A percentile compares a stretch with the other conserved stretches of the same genome.
phyloP scores from a whole-genome alignment of 1,140 invertebrate species.

The Pollicipes pollicipes region DNA sequence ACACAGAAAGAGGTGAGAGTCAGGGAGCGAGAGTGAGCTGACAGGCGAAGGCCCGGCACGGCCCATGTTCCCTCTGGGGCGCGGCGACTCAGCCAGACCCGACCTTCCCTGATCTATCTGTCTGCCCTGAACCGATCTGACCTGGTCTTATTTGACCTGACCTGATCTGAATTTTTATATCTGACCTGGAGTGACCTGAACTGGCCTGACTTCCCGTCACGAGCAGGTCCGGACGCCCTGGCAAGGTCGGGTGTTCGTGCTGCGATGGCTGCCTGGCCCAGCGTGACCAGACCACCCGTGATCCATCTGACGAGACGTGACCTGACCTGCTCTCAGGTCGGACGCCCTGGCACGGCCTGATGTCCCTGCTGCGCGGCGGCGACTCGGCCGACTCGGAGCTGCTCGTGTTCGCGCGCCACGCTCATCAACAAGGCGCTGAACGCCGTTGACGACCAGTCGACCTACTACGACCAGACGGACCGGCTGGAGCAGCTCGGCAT shows the following conservation, averaged over 20 bases:
- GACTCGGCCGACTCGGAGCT: conserved; percentile 89
- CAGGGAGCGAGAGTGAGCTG: not conserved
- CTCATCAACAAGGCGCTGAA: conserved; percentile 92
- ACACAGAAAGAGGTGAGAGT: conserved; percentile 45
- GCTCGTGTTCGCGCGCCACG: conserved; percentile 82
- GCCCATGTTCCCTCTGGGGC: no score
- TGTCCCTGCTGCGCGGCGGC: conserved; percentile 51
- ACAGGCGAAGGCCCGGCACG: no score
- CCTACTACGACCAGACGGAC: conserved; percentile 96
- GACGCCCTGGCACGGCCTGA: conserved; percentile 57
- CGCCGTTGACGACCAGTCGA: conserved; percentile 89
- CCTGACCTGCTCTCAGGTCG: not conserved
- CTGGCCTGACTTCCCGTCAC: not conserved
- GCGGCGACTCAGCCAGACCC: no score
- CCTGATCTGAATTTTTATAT: no score
- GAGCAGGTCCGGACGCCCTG: conserved; percentile 32
- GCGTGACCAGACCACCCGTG: no score
- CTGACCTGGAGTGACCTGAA: not conserved
- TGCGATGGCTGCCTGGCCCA: no score
- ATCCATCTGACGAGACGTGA: no score
- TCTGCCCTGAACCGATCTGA: not conserved
- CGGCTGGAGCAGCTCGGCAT: conserved; percentile 90
- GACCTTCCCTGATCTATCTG: no score
- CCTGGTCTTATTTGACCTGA: no score
- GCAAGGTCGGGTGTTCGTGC: conserved; percentile 61